These are phyloP conservation scores for Peromyscus maniculatus DNA, from an alignment of 2,113 vertebrate genomes.

Conservation along the genomic window DNA sequence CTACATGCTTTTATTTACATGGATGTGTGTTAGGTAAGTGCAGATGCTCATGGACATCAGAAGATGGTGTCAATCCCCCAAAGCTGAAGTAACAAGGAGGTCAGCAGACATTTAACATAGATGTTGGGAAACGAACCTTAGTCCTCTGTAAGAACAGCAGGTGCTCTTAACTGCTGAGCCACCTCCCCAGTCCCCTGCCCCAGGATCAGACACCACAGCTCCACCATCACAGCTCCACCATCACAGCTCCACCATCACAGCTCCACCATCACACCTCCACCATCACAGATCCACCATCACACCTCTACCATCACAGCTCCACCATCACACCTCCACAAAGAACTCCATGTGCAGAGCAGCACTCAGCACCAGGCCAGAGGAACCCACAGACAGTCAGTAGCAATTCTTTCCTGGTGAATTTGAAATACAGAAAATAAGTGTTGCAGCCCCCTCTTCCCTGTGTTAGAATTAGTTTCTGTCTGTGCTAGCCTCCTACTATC, in stretches of 20 bases:
- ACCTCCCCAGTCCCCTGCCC: too few species aligned
- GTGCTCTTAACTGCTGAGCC: background rate
- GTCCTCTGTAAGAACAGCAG: too few species aligned
- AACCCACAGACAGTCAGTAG: background rate
- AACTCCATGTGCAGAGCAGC: background rate
- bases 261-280: too few species aligned
- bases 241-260: too few species aligned
- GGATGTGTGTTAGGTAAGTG: background rate
- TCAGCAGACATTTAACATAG: too few species aligned
- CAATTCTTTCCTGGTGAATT: background rate
- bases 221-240: too few species aligned
- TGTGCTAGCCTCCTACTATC: background rate
- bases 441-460: background rate
- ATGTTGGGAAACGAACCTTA: too few species aligned
- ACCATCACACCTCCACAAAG: background rate
- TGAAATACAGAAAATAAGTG: background rate
- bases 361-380: background rate
- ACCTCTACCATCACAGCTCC: too few species aligned
- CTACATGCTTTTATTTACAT: background rate
- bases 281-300: too few species aligned
- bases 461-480: background rate
- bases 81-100: background rate
- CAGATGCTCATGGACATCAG: background rate
- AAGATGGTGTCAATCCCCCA: background rate
- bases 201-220: background rate